A percentile compares a stretch with the other conserved stretches of the same genome.
Conservation (phyloP, 2,888 invertebrate species). For the Blastobasis lacticolella region DNA sequence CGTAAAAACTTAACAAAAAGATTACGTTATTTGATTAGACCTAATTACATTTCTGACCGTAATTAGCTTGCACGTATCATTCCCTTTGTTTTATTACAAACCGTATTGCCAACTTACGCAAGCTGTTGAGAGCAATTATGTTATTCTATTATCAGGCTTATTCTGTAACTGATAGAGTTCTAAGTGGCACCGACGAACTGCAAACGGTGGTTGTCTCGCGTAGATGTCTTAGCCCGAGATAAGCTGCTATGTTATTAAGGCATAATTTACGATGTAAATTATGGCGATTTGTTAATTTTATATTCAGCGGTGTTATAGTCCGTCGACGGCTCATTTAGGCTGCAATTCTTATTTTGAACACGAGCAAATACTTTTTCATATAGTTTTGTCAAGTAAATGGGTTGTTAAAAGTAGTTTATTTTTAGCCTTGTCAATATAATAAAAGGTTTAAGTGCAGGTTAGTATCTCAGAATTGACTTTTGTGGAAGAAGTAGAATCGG, state of each 20-base stretch:
- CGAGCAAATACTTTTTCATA: constrained; percentile 25
- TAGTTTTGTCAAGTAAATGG: no score
- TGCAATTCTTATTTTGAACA: constrained; percentile 19
- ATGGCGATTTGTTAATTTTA: constrained; percentile 68
- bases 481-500: no score
- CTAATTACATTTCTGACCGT: constrained; percentile 68
- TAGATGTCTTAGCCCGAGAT: constrained; percentile 62
- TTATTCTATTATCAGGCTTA: no score
- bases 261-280: constrained; percentile 64
- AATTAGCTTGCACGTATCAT: constrained; percentile 68
- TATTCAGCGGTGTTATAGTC: constrained; percentile 40
- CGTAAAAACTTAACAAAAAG: constrained; percentile 51
- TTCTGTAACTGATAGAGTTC: no score
- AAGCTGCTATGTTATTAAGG: constrained; percentile 61
- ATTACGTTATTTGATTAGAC: constrained; percentile 69
- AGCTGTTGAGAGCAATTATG: no score
- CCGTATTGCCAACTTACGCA: constrained; percentile 23
- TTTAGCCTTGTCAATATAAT: no score
- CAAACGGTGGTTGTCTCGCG: constrained; percentile 14
- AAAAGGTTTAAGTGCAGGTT: no score
- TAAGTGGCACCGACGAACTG: no score
- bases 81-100: constrained; percentile 67
- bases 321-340: constrained; percentile 37
- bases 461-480: no score
- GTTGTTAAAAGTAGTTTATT: no score